Base-by-base conservation (phyloP, 2,113 vertebrate genomes). In the Paralichthys olivaceus region DNA sequence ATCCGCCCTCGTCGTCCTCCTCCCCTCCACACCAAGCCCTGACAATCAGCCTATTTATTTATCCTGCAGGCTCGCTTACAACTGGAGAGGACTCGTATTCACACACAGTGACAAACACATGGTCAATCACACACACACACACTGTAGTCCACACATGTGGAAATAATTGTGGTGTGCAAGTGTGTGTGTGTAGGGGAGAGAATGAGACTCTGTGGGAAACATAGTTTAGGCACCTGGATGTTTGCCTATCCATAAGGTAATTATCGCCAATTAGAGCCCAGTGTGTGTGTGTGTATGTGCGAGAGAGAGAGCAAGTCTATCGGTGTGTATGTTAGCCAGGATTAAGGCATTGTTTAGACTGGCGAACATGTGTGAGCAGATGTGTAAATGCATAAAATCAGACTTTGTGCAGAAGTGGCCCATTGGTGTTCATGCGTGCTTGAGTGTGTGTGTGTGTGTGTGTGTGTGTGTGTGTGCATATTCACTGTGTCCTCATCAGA, bases 11-110 rank as follows among this genome's bases (percentile, higher is more conserved):
- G 79, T 76, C 74, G 68, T 81, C 87, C 77, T 77, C 82, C 90
- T 59, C 65, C 64, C 54, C 60, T 71, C 59, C 49, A 68, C 54
- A 25, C 43, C 19, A 59, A n/a, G 63, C 68, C 70, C 91, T 82
- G 88, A 94, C 93, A 95, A 95, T 95, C 94, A 95, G 90, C 53
- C 88, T 84, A 93, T 95, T 94, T 95, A 95, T 95, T 95, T 95
- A 93, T 94, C 90, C 92, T 93, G 87, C 88, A 87, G 91, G 85
- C 75, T 67, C 69, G 71, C 88, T 92, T 90, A 91, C 87, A 91
- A 91, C 82, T 84, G 72, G 76, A 85, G 56, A 79, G 59, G 72
- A 77, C 83, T 64, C 85, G 67, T 80, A 72, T 75, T 63, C 72
- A 68, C 74, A 81, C 83, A 81, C 70, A 90, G 77, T 8, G 59